A percentile compares a stretch with the other conserved stretches of the same genome.
phyloP scores from a whole-genome alignment of 1,140 invertebrate species.

The Diabrotica undecimpunctata region DNA sequence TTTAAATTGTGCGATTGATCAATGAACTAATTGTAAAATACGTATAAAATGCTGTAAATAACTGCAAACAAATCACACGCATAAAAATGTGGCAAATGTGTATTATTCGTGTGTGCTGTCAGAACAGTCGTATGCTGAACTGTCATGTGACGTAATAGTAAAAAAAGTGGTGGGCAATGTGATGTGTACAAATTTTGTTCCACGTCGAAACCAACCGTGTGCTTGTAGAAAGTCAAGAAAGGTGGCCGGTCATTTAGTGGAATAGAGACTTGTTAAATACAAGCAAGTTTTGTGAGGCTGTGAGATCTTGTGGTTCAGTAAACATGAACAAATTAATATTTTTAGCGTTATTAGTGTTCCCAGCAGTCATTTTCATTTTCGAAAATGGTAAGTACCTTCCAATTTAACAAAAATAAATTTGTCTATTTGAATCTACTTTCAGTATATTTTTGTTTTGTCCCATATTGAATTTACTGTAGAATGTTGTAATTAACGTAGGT shows the following conservation, averaged over 20 bases:
- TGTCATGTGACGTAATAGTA: neutral
- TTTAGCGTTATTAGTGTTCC: conserved; percentile 54
- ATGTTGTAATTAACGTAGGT: no score
- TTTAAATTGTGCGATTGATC: no score
- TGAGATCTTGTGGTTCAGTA: conserved; percentile 45
- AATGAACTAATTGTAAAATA: no score
- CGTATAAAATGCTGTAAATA: no score
- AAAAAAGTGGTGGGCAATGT: neutral
- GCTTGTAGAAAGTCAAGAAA: neutral
- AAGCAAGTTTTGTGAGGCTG: neutral
- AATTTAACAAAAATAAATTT: conserved; percentile 19
- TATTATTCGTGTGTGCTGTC: no score
- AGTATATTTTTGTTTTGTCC: neutral
- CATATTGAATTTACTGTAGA: no score
- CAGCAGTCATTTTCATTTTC: conserved; percentile 55
- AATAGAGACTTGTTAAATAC: neutral
- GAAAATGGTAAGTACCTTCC: conserved; percentile 53
- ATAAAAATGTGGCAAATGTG: no score
- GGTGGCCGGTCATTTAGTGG: neutral
- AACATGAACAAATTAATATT: conserved; percentile 59
- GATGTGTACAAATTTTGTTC: neutral
- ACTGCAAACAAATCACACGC: no score
- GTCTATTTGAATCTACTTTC: neutral
- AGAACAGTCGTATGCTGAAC: no score
- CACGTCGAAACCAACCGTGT: neutral